phyloP scores from a whole-genome alignment of 2,888 invertebrate genomes.

The Ochropacha duplaris region DNA sequence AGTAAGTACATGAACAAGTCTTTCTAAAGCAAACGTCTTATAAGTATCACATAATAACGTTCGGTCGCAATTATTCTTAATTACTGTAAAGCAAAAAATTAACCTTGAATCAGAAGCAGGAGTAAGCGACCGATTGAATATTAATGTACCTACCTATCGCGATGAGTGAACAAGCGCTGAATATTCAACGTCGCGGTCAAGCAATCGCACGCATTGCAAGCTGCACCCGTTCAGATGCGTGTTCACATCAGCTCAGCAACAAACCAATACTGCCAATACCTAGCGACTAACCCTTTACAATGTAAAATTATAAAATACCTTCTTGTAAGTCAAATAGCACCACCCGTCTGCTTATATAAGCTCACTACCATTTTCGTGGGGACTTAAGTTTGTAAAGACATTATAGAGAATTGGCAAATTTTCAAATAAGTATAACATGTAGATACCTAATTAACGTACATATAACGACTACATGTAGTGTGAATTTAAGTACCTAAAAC shows the following conservation, averaged over 20 bases:
- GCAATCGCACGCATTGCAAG: constrained; percentile 54
- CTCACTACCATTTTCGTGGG: neutral
- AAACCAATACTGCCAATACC: neutral
- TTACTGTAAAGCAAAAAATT: constrained; percentile 58
- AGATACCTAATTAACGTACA: no score
- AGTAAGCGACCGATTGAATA: constrained; percentile 72
- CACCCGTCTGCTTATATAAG: neutral
- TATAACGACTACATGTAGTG: no score
- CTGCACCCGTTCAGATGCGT: neutral
- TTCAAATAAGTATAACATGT: no score
- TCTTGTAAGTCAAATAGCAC: neutral
- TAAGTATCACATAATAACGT: constrained; percentile 24
- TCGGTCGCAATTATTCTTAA: constrained; percentile 52
- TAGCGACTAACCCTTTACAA: neutral
- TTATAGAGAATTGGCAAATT: no score
- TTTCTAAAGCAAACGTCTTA: constrained; percentile 17
- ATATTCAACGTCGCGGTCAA: constrained; percentile 74
- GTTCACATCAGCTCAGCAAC: neutral
- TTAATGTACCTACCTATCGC: constrained; percentile 61
- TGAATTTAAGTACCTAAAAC: no score
- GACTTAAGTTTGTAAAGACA: no score
- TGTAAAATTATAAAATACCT: neutral
- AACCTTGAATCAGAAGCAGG: constrained; percentile 67
- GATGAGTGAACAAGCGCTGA: constrained; percentile 63
- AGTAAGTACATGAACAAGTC: no score